Base-by-base conservation (phyloP, 1,140 invertebrate species). In the Leptopilina clavipes region DNA sequence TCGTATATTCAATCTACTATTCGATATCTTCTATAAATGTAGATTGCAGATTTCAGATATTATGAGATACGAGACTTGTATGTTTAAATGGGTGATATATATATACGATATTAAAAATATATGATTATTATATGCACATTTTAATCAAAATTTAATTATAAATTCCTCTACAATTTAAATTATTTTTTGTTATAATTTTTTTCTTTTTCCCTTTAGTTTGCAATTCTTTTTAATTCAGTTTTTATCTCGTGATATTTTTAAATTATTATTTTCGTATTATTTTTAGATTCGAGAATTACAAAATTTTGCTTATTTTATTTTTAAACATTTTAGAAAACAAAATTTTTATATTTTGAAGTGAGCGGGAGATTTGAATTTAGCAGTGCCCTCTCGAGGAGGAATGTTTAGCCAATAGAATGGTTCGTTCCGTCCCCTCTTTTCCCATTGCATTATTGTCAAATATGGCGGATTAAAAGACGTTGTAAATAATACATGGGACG, bases 71-170 rank as follows among this genome's bases (percentile, higher is more conserved):
- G 78, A 79, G 54, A 76, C 73, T 76, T 77, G 71, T 77, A 75
- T 73, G 79, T 75, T 79, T 75, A 25, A 80, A 75, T 80, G 73
- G 73, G 79, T 73, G 79, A 80, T 75, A 73, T 80, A 80, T 52
- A 52, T 52, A 52, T 31, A 65, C 59, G 59, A 65, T 31, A 65
- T 65, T 17, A 65, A 65, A 65, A 31, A 65, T 65, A 65, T 65
- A 31, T 14, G 25, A 65, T 65, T 65, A 65, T 65, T 65, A 65
- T 65, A 65, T 65, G 25, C 19, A 65, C 19, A 37, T 31, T 31
- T 65, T 6, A 37, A 17, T 17, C 48, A 17, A 40, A 3, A 40
- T 40, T 40, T 52, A 3, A 45, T 52, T 52, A 1, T 52, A 2
- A n/a, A 52, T 7, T 52, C 48, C 48, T 52, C 17, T 1, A 52